Evolutionary conservation across 2,113 vertebrate species (phyloP).

Genomic region (Phrynosoma blainvillii): DNA sequence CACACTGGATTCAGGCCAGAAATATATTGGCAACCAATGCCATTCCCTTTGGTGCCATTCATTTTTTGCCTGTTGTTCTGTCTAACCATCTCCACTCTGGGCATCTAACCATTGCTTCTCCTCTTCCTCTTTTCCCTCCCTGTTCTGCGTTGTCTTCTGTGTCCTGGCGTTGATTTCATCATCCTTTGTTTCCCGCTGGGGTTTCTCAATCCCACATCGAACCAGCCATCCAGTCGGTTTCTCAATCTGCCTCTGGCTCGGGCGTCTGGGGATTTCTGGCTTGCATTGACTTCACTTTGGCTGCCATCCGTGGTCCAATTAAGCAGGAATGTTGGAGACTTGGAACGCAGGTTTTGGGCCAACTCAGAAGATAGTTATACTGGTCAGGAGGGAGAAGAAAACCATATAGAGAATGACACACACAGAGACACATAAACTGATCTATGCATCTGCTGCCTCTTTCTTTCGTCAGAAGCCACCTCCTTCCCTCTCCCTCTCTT

Average conservation of each 20-base stretch:
- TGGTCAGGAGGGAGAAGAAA: neutral
- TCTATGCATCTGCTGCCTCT: neutral
- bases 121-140: neutral
- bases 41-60: no score
- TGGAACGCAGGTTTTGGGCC: neutral
- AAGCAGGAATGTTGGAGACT: neutral
- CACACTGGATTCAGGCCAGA: no score
- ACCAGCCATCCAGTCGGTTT: neutral
- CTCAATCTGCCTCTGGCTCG: neutral
- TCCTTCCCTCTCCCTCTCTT: no score
- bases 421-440: neutral
- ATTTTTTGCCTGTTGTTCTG: neutral
- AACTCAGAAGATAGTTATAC: neutral
- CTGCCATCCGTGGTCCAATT: neutral
- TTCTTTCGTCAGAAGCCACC: neutral
- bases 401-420: neutral
- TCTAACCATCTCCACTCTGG: neutral
- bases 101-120: no score
- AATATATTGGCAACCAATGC: no score
- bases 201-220: neutral
- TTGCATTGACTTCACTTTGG: slow-evolving; percentile 9
- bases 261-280: neutral
- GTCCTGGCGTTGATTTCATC: neutral
- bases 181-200: neutral
- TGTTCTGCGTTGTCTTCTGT: neutral